Percentiles rank a stretch among this genome's conserved stretches.
phyloP scores from a whole-genome alignment of 2,113 vertebrate genomes.

The Cardinalis cardinalis region DNA sequence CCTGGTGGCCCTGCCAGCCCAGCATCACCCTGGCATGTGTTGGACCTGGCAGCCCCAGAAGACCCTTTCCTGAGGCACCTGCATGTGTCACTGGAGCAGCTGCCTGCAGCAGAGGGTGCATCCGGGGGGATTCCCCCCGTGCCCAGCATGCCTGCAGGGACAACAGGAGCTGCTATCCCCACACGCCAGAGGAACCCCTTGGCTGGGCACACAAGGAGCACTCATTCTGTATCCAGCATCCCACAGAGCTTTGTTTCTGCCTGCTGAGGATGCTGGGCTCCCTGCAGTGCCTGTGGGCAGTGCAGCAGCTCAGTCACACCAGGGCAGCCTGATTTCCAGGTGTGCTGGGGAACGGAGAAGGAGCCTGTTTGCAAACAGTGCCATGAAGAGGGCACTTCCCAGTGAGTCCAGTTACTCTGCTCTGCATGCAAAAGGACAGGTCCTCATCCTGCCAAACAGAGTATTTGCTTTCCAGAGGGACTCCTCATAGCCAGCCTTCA shows the following conservation, averaged over 20 bases:
- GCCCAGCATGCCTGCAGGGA: neutral
- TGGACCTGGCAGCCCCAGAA: neutral
- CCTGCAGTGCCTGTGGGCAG: neutral
- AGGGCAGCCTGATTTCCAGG: neutral
- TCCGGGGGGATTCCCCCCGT: neutral
- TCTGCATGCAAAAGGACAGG: neutral
- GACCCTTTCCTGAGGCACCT: neutral
- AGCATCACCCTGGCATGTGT: rapidly evolving
- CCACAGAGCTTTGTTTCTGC: rapidly evolving
- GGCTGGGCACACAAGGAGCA: neutral
- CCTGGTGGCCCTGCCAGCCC: neutral
- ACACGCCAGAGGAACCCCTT: neutral
- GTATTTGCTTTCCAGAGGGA: neutral
- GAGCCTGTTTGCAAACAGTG: neutral
- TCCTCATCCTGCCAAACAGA: neutral
- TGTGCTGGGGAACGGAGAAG: neutral
- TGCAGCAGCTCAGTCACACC: neutral
- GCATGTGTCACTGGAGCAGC: neutral
- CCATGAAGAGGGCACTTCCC: neutral
- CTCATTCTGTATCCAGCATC: neutral
- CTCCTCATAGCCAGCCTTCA: neutral
- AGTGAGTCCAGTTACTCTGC: neutral
- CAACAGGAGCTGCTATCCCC: neutral
- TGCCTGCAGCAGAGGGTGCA: neutral
- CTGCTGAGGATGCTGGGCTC: rapidly evolving